Percentiles rank a stretch among this genome's conserved stretches.
These are phyloP conservation scores for Rhinella marina DNA, from an alignment of 2,797 vertebrate species.

Conservation along the genomic window DNA sequence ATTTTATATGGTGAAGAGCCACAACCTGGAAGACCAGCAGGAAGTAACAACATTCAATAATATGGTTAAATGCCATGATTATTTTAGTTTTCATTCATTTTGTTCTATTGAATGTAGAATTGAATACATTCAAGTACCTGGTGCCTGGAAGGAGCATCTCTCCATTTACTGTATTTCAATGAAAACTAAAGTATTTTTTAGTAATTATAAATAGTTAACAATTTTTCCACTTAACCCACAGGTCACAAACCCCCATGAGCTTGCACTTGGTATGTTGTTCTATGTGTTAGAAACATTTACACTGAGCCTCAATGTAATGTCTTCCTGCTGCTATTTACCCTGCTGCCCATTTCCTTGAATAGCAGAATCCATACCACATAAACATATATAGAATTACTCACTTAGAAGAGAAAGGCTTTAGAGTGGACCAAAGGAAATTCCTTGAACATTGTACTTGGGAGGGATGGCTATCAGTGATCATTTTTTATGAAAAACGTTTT, in stretches of 20 bases:
- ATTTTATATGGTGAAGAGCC: neutral
- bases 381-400: constrained; percentile 50
- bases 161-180: neutral
- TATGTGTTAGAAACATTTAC: constrained; percentile 48
- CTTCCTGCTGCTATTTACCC: constrained; percentile 54
- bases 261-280: constrained; percentile 47
- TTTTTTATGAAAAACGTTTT: neutral
- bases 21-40: constrained; percentile 27
- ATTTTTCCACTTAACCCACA: constrained; percentile 46
- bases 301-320: constrained; percentile 44
- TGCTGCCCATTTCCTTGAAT: constrained; percentile 49
- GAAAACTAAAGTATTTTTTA: constrained; percentile 3
- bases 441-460: constrained; percentile 40
- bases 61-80: neutral
- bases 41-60: constrained; percentile 24
- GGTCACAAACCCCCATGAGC: constrained; percentile 49
- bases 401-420: constrained; percentile 15
- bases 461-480: neutral
- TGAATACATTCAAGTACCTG: neutral
- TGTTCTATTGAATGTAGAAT: neutral
- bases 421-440: constrained; percentile 20
- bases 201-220: constrained; percentile 31
- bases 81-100: neutral
- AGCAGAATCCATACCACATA: constrained; percentile 54
- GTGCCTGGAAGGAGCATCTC: neutral